phyloP scores from a whole-genome alignment of 2,888 invertebrate species.

The Drosophila fungiperda region DNA sequence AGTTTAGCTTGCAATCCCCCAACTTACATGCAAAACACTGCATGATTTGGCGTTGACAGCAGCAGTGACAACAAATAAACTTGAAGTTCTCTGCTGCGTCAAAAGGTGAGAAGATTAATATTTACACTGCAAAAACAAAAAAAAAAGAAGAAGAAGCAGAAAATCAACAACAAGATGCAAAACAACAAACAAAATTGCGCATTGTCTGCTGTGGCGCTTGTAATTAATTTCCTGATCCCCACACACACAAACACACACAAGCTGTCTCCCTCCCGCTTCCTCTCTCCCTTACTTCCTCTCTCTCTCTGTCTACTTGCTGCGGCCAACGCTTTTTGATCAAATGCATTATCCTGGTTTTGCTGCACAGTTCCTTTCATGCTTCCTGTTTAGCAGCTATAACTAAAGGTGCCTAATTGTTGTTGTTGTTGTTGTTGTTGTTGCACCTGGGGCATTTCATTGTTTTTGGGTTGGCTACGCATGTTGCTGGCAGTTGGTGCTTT shows the following conservation, averaged over 20 bases:
- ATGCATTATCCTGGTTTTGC: constrained; percentile 56
- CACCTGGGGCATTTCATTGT: constrained; percentile 66
- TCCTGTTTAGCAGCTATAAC: constrained; percentile 56
- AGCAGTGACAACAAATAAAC: constrained; percentile 6
- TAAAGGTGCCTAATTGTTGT: constrained; percentile 40
- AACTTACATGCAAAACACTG: constrained; percentile 52
- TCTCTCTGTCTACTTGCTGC: not conserved
- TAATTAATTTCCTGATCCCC: constrained; percentile 69
- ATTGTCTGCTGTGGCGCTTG: constrained; percentile 57
- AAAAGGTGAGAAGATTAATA: constrained; percentile 78
- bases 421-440: constrained; percentile 31
- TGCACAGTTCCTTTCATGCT: constrained; percentile 18
- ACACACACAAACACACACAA: not conserved
- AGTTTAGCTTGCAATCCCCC: not conserved
- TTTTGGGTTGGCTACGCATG: constrained; percentile 68
- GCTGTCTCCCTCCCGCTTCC: not conserved
- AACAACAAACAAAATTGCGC: constrained; percentile 20
- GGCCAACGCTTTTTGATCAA: constrained; percentile 63
- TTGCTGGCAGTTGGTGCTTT: constrained; percentile 58
- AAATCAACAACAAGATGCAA: constrained; percentile 12
- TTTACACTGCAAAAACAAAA: constrained; percentile 48
- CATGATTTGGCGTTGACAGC: constrained; percentile 46
- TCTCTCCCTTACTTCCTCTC: not conserved
- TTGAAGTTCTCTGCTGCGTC: not conserved
- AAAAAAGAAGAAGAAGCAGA: constrained; percentile 24